Percentiles rank a stretch among this genome's conserved stretches.
These are phyloP conservation scores for Phaethornis superciliosus DNA, from an alignment of 2,113 vertebrate genomes.

Conservation along the genomic window DNA sequence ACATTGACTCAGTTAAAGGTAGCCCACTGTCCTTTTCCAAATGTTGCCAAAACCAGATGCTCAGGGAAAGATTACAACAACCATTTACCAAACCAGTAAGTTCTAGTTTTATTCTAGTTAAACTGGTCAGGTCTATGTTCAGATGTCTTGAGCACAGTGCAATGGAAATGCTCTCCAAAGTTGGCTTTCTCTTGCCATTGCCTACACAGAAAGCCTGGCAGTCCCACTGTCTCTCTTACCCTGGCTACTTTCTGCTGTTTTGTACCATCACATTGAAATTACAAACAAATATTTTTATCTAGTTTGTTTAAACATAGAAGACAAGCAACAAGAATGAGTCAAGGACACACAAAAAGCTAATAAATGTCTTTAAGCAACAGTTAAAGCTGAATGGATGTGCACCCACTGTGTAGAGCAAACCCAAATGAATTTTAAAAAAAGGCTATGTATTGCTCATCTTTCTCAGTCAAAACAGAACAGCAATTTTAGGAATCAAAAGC, in stretches of 20 bases:
- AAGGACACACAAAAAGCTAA: neutral
- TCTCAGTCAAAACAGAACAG: neutral
- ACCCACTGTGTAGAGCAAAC: neutral
- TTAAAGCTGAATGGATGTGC: neutral
- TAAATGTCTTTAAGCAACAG: neutral
- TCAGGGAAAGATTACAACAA: neutral
- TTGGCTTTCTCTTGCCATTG: neutral
- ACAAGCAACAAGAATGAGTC: neutral
- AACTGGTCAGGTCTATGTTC: neutral
- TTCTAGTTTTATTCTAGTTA: neutral
- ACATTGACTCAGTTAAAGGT: neutral
- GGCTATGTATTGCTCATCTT: neutral
- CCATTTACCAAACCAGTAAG: neutral
- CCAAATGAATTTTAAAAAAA: neutral
- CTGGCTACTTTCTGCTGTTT: neutral
- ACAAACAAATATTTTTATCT: neutral
- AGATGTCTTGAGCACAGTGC: neutral
- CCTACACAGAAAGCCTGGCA: neutral
- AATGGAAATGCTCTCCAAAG: neutral
- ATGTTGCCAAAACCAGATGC: neutral
- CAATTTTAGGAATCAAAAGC: neutral
- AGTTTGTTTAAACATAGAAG: neutral
- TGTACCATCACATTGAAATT: neutral
- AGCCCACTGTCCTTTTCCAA: neutral
- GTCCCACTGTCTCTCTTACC: neutral